phyloP scores from a whole-genome alignment of 92 coral and sea anemone genomes.

The Micromussa lordhowensis region DNA sequence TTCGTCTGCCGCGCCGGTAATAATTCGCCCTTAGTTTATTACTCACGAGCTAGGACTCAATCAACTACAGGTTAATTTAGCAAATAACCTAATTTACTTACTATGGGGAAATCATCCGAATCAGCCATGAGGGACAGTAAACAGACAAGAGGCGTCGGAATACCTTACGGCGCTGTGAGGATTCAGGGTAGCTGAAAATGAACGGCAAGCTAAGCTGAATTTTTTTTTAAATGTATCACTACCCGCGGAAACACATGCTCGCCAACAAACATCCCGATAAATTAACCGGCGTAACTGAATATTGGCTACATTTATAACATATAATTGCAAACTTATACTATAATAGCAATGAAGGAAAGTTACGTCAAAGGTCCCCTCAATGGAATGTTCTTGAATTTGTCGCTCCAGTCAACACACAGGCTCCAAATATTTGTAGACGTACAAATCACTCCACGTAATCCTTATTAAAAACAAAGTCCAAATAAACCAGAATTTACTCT shows the following conservation, averaged over 20 bases:
- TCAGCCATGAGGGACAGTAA: background rate
- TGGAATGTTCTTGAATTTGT: conserved; percentile 31
- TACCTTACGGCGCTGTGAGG: background rate
- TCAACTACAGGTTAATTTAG: background rate
- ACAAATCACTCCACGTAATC: conserved; percentile 17
- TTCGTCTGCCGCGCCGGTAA: background rate
- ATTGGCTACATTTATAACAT: conserved; percentile 44
- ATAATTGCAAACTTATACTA: background rate
- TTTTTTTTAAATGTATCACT: background rate
- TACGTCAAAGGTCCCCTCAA: conserved; percentile 2
- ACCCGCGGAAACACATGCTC: background rate
- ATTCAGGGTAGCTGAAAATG: background rate
- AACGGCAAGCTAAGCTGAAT: background rate
- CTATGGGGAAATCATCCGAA: conserved; percentile 3
- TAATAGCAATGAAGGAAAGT: conserved; percentile 9
- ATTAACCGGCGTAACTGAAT: background rate
- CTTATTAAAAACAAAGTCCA: background rate
- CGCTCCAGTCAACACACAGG: background rate
- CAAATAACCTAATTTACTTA: background rate
- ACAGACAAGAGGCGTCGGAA: background rate
- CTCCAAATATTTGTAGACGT: conserved; percentile 9
- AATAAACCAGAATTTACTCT: conserved; percentile 21
- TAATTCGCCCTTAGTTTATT: background rate
- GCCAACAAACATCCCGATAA: background rate
- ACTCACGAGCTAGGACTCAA: background rate